phyloP scores from a whole-genome alignment of 2,888 invertebrate species.

The Iphiclides podalirius region DNA sequence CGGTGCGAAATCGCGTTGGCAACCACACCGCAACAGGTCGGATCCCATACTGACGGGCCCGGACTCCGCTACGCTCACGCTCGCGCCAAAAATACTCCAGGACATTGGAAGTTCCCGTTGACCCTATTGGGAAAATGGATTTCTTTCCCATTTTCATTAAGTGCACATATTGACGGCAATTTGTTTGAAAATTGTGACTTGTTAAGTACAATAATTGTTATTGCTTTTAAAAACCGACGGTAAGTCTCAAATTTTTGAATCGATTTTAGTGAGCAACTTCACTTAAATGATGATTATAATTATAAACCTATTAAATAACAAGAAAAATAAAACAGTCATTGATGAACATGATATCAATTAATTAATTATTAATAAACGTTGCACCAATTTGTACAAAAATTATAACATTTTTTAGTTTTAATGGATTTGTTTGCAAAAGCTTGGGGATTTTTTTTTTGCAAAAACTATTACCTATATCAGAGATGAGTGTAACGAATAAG shows the following conservation, averaged over 20 bases:
- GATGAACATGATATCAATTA: no score
- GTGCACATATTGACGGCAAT: conserved; percentile 32
- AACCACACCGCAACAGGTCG: conserved; percentile 76
- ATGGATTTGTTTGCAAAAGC: no score
- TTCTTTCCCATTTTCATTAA: conserved; percentile 56
- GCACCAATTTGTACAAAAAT: no score
- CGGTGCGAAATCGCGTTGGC: conserved; percentile 43
- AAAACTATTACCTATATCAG: no score
- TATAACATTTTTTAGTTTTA: no score
- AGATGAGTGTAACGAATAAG: no score
- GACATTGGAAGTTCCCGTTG: conserved; percentile 63
- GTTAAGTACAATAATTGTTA: background rate
- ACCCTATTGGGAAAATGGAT: conserved; percentile 72
- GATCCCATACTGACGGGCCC: conserved; percentile 66
- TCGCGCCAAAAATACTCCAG: conserved; percentile 75
- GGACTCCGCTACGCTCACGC: conserved; percentile 42
- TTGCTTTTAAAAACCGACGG: background rate
- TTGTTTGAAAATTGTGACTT: background rate
- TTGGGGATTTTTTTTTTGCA: no score
- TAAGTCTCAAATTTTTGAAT: background rate
- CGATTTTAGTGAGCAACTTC: no score
- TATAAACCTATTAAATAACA: no score
- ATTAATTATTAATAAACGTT: no score
- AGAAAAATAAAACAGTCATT: no score
- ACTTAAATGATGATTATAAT: no score